Evolutionary conservation across 2,888 invertebrate species (phyloP).

Genomic region (Thysanoteuthis rhombus): DNA sequence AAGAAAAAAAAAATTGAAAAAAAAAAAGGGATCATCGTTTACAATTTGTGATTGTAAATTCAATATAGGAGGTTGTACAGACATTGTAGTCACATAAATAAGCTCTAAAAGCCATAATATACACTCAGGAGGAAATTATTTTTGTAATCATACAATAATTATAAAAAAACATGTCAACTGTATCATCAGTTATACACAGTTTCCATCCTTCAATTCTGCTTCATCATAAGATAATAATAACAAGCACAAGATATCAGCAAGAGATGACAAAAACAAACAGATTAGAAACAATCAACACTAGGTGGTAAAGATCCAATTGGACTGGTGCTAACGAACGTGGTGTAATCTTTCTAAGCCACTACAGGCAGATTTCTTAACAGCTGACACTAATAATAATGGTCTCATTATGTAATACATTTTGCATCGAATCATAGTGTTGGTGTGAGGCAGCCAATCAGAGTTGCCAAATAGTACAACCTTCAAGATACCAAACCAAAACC

Average conservation of each 20-base stretch:
- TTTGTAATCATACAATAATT: too few species aligned
- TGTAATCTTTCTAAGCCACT: background rate
- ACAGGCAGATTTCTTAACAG: background rate
- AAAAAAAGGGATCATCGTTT: too few species aligned
- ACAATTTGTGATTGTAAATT: too few species aligned
- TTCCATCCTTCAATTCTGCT: background rate
- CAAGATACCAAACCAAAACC: background rate
- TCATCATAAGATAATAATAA: background rate
- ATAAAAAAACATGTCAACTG: too few species aligned
- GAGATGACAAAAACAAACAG: background rate
- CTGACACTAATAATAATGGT: background rate
- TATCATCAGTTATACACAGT: background rate
- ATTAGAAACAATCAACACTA: background rate
- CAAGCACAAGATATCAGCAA: too few species aligned
- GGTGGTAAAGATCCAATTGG: background rate
- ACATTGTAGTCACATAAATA: too few species aligned
- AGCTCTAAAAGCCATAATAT: too few species aligned
- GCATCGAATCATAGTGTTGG: background rate
- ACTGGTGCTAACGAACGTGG: background rate
- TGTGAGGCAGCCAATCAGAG: background rate
- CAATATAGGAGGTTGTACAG: too few species aligned
- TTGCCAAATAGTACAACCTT: background rate
- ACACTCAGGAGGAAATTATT: too few species aligned
- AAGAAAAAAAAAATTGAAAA: too few species aligned
- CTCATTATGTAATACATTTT: background rate